These are phyloP conservation scores for Tenthredo scrophulariae DNA, from an alignment of 2,888 invertebrate genomes.

Conservation along the genomic window DNA sequence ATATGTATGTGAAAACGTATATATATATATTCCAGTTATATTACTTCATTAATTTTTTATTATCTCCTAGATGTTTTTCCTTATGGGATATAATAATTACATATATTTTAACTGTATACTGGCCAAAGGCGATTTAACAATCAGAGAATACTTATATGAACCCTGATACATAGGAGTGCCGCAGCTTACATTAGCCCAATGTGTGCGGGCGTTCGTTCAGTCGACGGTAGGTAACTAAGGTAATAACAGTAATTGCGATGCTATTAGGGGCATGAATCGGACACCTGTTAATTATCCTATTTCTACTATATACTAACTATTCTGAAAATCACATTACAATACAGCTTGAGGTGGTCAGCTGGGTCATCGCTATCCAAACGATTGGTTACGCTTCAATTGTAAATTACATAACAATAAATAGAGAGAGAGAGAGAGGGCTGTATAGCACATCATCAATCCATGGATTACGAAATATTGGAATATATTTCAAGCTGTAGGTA, in stretches of 20 bases:
- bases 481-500: background rate
- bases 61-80: background rate
- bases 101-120: slow-evolving; percentile 23
- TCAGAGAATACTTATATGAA: slow-evolving; percentile 36
- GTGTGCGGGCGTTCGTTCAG: background rate
- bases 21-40: background rate
- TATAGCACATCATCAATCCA: background rate
- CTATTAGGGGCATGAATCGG: slow-evolving; percentile 42
- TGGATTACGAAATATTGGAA: background rate
- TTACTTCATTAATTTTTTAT: background rate
- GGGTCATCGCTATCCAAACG: background rate
- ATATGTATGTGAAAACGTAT: background rate
- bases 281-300: slow-evolving; percentile 42
- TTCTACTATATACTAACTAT: background rate
- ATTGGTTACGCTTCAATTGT: slow-evolving; percentile 43
- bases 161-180: background rate
- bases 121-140: slow-evolving; percentile 41
- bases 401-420: background rate
- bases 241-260: slow-evolving; percentile 30
- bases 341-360: background rate
- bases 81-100: slow-evolving; percentile 15
- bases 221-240: background rate
- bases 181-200: background rate
- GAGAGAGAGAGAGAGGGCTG: background rate
- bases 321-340: slow-evolving; percentile 24